These are phyloP conservation scores for Podarcis raffonei DNA, from an alignment of 2,113 vertebrate species.

Conservation along the genomic window DNA sequence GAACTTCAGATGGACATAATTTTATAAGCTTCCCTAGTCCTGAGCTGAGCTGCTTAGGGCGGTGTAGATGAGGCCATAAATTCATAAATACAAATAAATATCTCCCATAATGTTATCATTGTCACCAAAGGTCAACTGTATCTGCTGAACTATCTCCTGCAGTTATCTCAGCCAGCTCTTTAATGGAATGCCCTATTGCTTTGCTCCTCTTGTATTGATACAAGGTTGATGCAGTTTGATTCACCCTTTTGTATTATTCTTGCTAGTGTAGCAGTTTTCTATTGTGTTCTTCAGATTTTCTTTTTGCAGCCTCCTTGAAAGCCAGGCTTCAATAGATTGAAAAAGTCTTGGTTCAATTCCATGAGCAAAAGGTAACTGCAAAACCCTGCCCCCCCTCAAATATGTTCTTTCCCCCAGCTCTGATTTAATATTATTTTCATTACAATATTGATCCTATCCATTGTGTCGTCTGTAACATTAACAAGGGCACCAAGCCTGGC, in stretches of 20 bases:
- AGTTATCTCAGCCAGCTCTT: not conserved
- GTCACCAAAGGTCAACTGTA: not conserved
- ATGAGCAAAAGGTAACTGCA: not conserved
- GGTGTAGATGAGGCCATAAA: not conserved
- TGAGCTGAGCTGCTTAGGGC: not conserved
- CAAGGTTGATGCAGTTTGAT: not conserved
- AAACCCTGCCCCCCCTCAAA: too few relatives aligned
- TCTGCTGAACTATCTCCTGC: slow-evolving; percentile 2
- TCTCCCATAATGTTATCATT: not conserved
- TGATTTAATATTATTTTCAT: slow-evolving; percentile 1
- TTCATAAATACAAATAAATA: not conserved
- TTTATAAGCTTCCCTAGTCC: not conserved
- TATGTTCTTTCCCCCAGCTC: not conserved
- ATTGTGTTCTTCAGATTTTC: not conserved
- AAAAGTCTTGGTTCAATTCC: not conserved
- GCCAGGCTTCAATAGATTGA: not conserved
- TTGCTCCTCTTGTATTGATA: not conserved
- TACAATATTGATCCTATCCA: not conserved
- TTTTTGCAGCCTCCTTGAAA: not conserved
- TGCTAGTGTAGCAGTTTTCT: not conserved
- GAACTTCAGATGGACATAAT: not conserved
- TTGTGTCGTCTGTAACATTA: not conserved
- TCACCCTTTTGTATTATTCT: not conserved
- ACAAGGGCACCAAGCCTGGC: not conserved
- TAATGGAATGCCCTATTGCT: not conserved